Evolutionary conservation across 2,797 vertebrate genomes (phyloP).

Genomic region (Sebastiscus tertius): DNA sequence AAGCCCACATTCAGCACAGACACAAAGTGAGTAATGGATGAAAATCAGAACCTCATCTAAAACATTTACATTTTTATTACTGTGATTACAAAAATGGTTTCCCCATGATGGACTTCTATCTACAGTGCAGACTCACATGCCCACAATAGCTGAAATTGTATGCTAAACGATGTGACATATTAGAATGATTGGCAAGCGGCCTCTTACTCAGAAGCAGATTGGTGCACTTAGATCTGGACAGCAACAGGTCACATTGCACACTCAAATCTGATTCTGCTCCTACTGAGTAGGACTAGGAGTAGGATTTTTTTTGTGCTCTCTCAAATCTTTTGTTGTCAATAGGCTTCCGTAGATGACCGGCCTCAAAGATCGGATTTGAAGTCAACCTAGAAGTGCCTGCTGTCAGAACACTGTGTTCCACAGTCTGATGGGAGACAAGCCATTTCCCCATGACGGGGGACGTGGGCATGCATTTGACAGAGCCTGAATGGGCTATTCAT

Average conservation of each 20-base stretch:
- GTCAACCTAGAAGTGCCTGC: conserved; percentile 33
- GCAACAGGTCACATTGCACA: neutral
- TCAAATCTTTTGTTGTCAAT: neutral
- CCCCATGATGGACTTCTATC: neutral
- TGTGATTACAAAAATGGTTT: neutral
- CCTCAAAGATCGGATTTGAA: conserved; percentile 28
- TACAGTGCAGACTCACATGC: neutral
- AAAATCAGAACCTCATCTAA: neutral
- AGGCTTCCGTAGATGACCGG: neutral
- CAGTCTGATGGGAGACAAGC: conserved; percentile 9
- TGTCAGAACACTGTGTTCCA: conserved; percentile 14
- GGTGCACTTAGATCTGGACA: neutral
- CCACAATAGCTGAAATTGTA: neutral
- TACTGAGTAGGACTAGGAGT: neutral
- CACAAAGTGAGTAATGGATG: neutral
- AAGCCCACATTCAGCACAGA: neutral
- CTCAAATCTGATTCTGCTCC: neutral
- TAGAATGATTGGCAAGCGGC: neutral
- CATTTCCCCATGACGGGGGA: neutral
- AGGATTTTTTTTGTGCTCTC: neutral
- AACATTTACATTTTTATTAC: neutral
- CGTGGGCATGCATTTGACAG: conserved; percentile 13
- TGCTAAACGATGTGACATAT: neutral
- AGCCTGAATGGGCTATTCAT: conserved; percentile 34
- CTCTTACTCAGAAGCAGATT: neutral